Percentiles rank a stretch among this genome's conserved stretches.
These are phyloP conservation scores for Neodiprion lecontei DNA, from an alignment of 1,140 invertebrate species.

Conservation along the genomic window DNA sequence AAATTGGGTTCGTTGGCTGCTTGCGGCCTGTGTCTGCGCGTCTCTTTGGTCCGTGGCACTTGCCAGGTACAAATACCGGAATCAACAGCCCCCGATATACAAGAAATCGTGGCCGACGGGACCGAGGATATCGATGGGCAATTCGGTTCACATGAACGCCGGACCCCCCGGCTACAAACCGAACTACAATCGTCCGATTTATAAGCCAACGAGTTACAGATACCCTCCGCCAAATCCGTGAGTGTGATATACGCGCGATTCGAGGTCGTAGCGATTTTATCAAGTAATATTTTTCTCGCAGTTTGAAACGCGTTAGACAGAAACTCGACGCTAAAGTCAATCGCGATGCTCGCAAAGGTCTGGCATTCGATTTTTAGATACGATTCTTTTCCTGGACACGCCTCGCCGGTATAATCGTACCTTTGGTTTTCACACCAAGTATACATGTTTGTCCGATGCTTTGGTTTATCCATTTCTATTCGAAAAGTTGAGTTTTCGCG, in stretches of 20 bases:
- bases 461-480: too few species aligned
- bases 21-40: constrained; percentile 39
- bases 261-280: background rate
- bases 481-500: too few species aligned
- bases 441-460: too few species aligned
- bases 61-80: constrained; percentile 49
- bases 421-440: too few species aligned
- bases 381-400: too few species aligned
- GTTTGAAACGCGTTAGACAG: background rate
- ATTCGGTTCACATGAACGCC: constrained; percentile 43
- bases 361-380: too few species aligned
- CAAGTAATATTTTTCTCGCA: background rate
- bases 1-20: constrained; percentile 43
- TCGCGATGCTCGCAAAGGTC: too few species aligned
- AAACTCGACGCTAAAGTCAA: background rate
- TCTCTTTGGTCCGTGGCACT: constrained; percentile 27
- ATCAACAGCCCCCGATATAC: constrained; percentile 39
- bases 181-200: constrained; percentile 40
- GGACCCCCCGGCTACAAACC: constrained; percentile 28
- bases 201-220: constrained; percentile 50
- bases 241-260: constrained; percentile 9
- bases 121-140: constrained; percentile 46
- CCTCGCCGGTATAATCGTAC: too few species aligned
- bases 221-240: constrained; percentile 25
- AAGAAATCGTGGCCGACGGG: constrained; percentile 49